Base-by-base conservation (phyloP, 2,113 vertebrate genomes). In the Stigmatopora argus region DNA sequence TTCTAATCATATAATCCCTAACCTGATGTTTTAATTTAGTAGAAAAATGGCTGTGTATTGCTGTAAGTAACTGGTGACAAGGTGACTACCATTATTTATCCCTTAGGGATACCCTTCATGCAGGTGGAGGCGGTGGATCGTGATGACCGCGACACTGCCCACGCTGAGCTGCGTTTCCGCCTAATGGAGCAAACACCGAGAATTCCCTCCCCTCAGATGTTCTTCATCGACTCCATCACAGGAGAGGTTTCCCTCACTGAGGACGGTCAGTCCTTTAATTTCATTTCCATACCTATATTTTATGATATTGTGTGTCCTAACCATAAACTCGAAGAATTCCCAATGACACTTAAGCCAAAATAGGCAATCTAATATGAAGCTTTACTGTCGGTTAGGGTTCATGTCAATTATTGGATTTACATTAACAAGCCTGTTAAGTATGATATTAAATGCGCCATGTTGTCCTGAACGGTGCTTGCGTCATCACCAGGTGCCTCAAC, bases 101-200 rank as follows among this genome's bases (percentile, higher is more conserved):
- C 55, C 58, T 70, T 64, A 91, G 88, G 87, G 18, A 76, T 88
- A 47, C 82, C 91, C 12, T 94, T 92, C 78, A 84, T 92, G 88
- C 91, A 89, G 74, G 88, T 92, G 67, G 86, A 82, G 19, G 89
- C 90, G 9, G 83, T 83, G 9, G 93, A 89, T 66, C 78, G 61
- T 0, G 88, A 92, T 23, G 90, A 92, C 59, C 82, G 88, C 21
- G 90, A 85, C 74, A 90, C 90, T 10, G 70, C 85, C 72, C 93
- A 94, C 14, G 88, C 90, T 1, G 91, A 94, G 65, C 89, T 94
- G 31, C 63, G 86, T 14, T 91, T 92, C 75, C 87, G 84, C 66
- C 88, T 90, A 58, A 85, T 93, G 85, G 91, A 86, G 21, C 90
- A 91, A 74, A 81, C 84, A 14, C 89, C 92, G 66, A 85, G 88